Conservation (phyloP, 2,888 invertebrate species). For the Phytoseiulus persimilis region DNA sequence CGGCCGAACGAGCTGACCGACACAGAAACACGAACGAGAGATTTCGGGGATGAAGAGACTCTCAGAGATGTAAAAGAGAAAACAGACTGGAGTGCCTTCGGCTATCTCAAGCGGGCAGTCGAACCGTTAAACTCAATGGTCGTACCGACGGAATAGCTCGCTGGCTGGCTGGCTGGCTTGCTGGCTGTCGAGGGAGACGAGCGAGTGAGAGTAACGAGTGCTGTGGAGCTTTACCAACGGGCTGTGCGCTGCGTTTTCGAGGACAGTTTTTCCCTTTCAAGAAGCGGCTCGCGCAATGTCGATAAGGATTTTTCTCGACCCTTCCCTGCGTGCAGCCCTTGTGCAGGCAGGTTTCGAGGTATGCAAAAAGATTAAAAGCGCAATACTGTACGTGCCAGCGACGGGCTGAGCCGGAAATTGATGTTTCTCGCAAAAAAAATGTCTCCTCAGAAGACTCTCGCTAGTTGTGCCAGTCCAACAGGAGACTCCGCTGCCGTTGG, state of each 20-base stretch:
- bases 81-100: not conserved
- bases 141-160: not conserved
- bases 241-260: not conserved
- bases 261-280: not conserved
- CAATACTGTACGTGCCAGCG: too few species aligned
- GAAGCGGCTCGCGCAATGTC: not conserved
- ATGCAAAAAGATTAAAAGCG: too few species aligned
- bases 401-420: too few species aligned
- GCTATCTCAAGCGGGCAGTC: not conserved
- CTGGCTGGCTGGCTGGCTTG: not conserved
- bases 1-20: conserved; percentile 26
- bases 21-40: not conserved
- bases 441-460: too few species aligned
- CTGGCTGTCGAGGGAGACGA: not conserved
- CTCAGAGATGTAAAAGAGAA: conserved; percentile 11
- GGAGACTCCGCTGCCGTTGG: too few species aligned
- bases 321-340: not conserved
- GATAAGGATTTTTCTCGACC: not conserved
- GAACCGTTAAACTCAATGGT: not conserved
- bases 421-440: too few species aligned
- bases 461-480: too few species aligned
- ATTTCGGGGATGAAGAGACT: too few species aligned
- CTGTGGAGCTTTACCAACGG: not conserved
- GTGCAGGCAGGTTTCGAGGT: not conserved
- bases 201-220: conserved; percentile 1